These are phyloP conservation scores for Limonius californicus DNA, from an alignment of 1,140 invertebrate genomes.

Conservation along the genomic window DNA sequence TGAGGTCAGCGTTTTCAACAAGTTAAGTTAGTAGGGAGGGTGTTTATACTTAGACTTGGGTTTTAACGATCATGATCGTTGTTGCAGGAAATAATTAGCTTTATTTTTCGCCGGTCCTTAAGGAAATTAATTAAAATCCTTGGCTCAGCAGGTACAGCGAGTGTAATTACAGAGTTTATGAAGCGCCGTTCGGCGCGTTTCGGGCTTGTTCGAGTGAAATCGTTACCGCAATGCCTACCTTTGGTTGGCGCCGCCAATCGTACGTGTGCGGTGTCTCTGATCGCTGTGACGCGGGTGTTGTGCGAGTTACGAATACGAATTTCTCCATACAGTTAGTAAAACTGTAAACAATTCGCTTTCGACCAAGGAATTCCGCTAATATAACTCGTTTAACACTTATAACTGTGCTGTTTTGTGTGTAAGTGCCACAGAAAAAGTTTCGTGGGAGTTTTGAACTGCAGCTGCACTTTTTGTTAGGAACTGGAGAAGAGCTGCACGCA, in stretches of 20 bases:
- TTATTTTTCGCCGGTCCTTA: conserved; percentile 1
- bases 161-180: conserved; percentile 7
- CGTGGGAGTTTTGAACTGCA: not conserved
- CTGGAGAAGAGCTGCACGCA: not conserved
- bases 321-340: not conserved
- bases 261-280: not conserved
- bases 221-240: conserved; percentile 14
- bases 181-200: not conserved
- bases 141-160: conserved; percentile 6
- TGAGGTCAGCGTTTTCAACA: too few relatives aligned
- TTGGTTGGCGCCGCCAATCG: conserved; percentile 4
- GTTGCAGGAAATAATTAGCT: conserved; percentile 4
- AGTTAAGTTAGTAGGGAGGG: too few relatives aligned
- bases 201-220: not conserved
- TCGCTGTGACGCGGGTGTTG: not conserved
- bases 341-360: not conserved
- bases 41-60: not conserved
- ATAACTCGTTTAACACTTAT: not conserved
- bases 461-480: not conserved
- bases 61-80: not conserved
- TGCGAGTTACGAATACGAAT: not conserved
- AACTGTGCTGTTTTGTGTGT: not conserved
- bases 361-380: not conserved
- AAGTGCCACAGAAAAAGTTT: not conserved
- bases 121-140: conserved; percentile 13